A percentile compares a stretch with the other conserved stretches of the same genome.
Conservation (phyloP, 2,797 vertebrate species). For the Masticophis lateralis region DNA sequence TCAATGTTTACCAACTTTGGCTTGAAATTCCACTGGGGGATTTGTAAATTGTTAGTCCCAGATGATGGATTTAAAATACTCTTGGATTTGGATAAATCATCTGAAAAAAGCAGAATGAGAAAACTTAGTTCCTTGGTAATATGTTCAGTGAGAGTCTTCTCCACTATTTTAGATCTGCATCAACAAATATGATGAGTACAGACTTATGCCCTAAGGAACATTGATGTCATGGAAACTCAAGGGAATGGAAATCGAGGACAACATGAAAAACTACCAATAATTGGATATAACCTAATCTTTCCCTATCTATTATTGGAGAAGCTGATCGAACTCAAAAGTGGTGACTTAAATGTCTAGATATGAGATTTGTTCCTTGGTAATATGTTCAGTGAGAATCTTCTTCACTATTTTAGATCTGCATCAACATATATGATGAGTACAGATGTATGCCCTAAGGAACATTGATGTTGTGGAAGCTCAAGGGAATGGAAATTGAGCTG, state of each 20-base stretch:
- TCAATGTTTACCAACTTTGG: conserved; percentile 52
- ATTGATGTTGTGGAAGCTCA: not conserved
- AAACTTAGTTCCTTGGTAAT: not conserved
- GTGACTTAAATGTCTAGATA: not conserved
- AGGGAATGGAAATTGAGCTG: conserved; percentile 9
- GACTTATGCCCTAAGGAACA: not conserved
- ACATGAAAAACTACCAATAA: not conserved
- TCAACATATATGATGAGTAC: not conserved
- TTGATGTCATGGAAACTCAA: not conserved
- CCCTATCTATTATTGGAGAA: too few species aligned
- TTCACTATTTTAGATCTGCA: not conserved
- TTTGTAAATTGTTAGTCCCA: conserved; percentile 59
- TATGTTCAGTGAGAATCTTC: not conserved
- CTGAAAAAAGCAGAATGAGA: conserved; percentile 36
- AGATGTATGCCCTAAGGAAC: not conserved
- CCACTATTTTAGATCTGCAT: not conserved
- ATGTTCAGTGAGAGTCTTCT: not conserved
- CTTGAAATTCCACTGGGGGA: conserved; percentile 44
- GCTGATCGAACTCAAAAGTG: not conserved
- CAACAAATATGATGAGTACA: not conserved
- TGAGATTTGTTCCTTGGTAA: not conserved
- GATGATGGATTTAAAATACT: conserved; percentile 61
- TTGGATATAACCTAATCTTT: not conserved
- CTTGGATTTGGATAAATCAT: conserved; percentile 1
- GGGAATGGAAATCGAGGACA: conserved; percentile 13